Conservation (phyloP, 2,888 invertebrate genomes). For the Parascotia fuliginaria region DNA sequence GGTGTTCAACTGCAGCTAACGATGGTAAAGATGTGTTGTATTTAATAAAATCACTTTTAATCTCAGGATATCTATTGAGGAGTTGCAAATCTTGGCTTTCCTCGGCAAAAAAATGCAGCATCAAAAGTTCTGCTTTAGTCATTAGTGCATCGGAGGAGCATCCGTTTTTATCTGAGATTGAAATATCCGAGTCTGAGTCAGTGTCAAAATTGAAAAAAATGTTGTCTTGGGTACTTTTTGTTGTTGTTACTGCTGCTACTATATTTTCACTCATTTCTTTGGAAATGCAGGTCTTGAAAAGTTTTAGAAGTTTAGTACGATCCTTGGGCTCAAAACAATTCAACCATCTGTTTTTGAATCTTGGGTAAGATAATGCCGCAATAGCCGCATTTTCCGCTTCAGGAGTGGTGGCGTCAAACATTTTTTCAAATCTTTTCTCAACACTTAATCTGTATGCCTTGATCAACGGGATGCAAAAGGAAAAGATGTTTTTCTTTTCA, state of each 20-base stretch:
- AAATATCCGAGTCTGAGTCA: neutral
- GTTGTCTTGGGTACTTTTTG: constrained; percentile 14
- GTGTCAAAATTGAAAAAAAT: constrained; percentile 13
- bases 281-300: constrained; percentile 21
- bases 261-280: constrained; percentile 16
- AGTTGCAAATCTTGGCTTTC: constrained; percentile 16
- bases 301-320: constrained; percentile 18
- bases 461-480: constrained; percentile 6
- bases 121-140: constrained; percentile 19
- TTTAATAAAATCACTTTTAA: constrained; percentile 24
- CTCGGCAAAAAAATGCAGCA: constrained; percentile 23
- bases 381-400: constrained; percentile 24
- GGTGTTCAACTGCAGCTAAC: constrained; percentile 20
- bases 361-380: constrained; percentile 15
- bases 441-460: constrained; percentile 7
- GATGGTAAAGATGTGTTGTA: constrained; percentile 27
- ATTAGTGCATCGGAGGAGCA: neutral
- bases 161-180: neutral
- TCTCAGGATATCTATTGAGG: constrained; percentile 25
- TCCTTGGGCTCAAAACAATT: constrained; percentile 20
- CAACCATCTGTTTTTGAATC: constrained; percentile 21
- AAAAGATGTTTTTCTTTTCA: constrained; percentile 7
- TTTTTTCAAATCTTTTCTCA: constrained; percentile 12
- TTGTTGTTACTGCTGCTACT: constrained; percentile 11
- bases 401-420: constrained; percentile 10